phyloP scores from a whole-genome alignment of 2,888 invertebrate species.

The Nymphalis c-album region DNA sequence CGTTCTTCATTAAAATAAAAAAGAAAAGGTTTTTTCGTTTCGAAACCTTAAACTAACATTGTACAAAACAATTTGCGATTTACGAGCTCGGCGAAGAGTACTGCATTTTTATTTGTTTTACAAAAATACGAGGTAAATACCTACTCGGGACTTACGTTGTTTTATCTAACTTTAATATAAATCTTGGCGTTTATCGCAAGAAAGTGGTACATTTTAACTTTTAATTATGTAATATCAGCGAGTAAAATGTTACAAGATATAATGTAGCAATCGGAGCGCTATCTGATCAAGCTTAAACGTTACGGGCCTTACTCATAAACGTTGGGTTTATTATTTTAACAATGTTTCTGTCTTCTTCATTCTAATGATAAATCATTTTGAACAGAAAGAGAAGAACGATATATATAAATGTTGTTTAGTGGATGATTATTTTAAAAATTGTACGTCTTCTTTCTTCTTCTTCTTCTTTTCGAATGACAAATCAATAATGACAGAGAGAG shows the following conservation, averaged over 20 bases:
- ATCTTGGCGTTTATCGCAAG: slow-evolving; percentile 8
- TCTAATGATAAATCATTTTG: no score
- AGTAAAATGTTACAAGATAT: neutral
- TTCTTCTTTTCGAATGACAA: no score
- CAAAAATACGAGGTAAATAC: slow-evolving; percentile 15
- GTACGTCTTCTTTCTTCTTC: no score
- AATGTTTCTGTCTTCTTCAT: no score
- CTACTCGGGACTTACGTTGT: slow-evolving; percentile 26
- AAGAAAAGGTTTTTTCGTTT: slow-evolving; percentile 14
- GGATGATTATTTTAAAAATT: no score
- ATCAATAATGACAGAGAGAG: no score
- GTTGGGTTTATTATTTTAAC: no score
- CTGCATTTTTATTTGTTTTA: slow-evolving; percentile 30
- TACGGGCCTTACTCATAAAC: no score
- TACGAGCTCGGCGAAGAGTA: slow-evolving; percentile 18
- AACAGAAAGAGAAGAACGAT: no score
- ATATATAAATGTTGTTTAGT: no score
- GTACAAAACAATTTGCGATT: slow-evolving; percentile 14
- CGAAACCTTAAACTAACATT: slow-evolving; percentile 22
- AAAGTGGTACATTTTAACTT: neutral
- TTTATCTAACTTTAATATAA: slow-evolving; percentile 12
- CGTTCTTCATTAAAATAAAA: neutral
- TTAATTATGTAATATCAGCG: slow-evolving; percentile 14
- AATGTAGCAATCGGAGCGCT: neutral
- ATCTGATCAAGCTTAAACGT: no score